A percentile compares a stretch with the other conserved stretches of the same genome.
Evolutionary conservation across 2,797 vertebrate genomes (phyloP).

Genomic region (Thamnophis elegans): DNA sequence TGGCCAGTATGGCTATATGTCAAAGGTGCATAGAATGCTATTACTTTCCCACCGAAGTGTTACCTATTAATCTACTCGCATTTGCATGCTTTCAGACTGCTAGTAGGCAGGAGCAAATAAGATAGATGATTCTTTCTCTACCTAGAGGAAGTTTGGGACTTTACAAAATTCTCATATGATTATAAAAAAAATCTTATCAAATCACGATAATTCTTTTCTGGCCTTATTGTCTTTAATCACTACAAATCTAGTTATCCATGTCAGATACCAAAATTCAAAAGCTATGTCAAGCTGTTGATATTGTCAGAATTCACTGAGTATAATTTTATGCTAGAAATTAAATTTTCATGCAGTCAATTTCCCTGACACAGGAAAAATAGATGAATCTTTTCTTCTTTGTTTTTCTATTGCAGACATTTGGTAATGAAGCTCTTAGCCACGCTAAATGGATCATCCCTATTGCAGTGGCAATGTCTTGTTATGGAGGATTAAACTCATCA

Average conservation of each 20-base stretch:
- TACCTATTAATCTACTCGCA: not conserved
- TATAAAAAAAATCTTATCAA: not conserved
- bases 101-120: not conserved
- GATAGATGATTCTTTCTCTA: not conserved
- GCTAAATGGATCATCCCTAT: constrained; percentile 83
- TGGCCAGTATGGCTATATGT: not conserved
- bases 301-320: not conserved
- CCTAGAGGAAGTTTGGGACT: not conserved
- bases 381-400: not conserved
- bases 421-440: constrained; percentile 75
- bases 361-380: not conserved
- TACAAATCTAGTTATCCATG: not conserved
- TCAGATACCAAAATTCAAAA: not conserved
- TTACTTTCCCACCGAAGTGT: not conserved
- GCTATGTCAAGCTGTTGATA: not conserved
- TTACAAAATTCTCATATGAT: not conserved
- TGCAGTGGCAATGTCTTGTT: constrained; percentile 85
- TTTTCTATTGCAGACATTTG: constrained; percentile 74
- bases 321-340: not conserved
- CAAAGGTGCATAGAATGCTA: not conserved
- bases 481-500: constrained; percentile 84
- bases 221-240: not conserved
- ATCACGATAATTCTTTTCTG: not conserved
- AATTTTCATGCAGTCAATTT: constrained; percentile 17
- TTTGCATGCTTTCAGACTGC: not conserved